Conservation (phyloP, 2,888 invertebrate genomes). For the Flabesymbios commensalis region DNA sequence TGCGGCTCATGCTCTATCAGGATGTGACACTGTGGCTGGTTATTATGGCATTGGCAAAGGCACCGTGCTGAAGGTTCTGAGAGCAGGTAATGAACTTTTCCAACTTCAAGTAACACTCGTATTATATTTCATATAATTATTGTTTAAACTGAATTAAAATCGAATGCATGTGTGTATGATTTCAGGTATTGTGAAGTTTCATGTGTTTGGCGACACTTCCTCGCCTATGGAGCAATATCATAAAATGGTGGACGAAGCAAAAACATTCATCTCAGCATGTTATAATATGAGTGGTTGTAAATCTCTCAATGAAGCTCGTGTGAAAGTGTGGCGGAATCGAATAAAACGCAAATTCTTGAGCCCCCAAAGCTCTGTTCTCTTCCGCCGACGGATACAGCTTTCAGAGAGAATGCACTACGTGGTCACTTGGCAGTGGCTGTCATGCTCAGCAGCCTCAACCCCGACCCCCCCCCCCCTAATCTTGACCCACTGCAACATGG, state of each 20-base stretch:
- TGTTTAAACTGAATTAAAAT: no score
- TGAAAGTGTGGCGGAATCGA: neutral
- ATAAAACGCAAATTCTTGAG: neutral
- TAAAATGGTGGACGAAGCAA: neutral
- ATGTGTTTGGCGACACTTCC: neutral
- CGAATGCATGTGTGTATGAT: no score
- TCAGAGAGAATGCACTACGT: no score
- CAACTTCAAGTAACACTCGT: no score
- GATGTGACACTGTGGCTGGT: neutral
- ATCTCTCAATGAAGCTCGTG: neutral
- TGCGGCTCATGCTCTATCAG: neutral
- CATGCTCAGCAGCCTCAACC: no score
- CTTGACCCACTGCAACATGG: no score
- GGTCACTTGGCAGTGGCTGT: no score
- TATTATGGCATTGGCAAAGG: neutral
- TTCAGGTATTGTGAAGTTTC: neutral
- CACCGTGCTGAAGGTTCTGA: neutral
- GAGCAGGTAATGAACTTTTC: neutral
- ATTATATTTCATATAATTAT: no score
- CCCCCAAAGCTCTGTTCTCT: neutral
- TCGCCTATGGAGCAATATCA: neutral
- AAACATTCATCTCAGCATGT: neutral
- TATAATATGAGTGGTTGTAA: neutral
- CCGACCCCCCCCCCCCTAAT: no score
- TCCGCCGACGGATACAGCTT: neutral